A percentile compares a stretch with the other conserved stretches of the same genome.
Evolutionary conservation across 2,797 vertebrate genomes (phyloP).

Genomic region (Heliangelus exortis): DNA sequence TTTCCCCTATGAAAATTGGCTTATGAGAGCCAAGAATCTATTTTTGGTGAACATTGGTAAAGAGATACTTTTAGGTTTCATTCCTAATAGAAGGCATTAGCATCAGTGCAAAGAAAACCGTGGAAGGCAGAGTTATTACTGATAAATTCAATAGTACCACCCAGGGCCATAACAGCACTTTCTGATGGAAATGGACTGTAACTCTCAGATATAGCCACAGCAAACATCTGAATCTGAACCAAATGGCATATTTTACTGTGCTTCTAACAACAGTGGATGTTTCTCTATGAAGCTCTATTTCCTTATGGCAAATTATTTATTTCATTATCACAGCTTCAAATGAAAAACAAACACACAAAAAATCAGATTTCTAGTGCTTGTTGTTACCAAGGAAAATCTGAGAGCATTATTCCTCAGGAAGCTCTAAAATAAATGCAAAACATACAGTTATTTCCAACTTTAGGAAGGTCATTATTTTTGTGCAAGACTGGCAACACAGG

Average conservation of each 20-base stretch:
- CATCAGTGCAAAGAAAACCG: not conserved
- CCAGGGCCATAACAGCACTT: not conserved
- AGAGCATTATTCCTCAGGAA: not conserved
- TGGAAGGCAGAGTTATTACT: not conserved
- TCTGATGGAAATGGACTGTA: not conserved
- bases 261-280: not conserved
- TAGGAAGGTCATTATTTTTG: not conserved
- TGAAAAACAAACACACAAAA: not conserved
- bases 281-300: not conserved
- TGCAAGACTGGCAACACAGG: not conserved
- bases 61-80: not conserved
- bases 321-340: not conserved
- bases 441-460: not conserved
- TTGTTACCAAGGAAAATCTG: not conserved
- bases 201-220: not conserved
- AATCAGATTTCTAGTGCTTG: not conserved
- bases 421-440: not conserved
- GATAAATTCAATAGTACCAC: not conserved
- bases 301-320: not conserved
- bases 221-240: not conserved
- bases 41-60: not conserved
- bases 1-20: not conserved
- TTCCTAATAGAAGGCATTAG: not conserved
- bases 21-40: not conserved
- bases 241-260: not conserved